phyloP scores from a whole-genome alignment of 1,140 invertebrate species.

The Eubasilissa regina region DNA sequence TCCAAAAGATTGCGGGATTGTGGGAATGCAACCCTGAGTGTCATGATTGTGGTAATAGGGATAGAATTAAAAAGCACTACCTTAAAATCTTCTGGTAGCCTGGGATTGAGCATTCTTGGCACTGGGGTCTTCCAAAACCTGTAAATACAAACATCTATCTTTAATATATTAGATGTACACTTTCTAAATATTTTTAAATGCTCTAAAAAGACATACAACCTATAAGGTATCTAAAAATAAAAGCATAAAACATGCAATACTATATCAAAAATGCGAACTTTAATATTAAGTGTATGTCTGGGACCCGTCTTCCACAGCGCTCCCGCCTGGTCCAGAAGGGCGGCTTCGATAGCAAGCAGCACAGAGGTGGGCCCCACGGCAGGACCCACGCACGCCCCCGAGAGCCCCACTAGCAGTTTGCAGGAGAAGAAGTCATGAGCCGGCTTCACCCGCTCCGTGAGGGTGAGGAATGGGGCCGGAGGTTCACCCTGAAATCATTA shows the following conservation, averaged over 20 bases:
- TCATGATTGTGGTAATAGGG: too few relatives aligned
- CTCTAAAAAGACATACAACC: background rate
- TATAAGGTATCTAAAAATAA: background rate
- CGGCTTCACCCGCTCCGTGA: constrained; percentile 77
- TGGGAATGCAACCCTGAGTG: too few relatives aligned
- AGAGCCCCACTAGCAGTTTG: constrained; percentile 77
- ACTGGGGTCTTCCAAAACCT: constrained; percentile 69
- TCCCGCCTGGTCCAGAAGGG: constrained; percentile 78
- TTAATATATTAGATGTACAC: too few relatives aligned
- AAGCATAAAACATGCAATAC: too few relatives aligned
- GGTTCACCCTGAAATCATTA: constrained; percentile 49
- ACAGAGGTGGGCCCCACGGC: constrained; percentile 67
- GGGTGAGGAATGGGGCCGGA: constrained; percentile 64
- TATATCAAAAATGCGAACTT: constrained; percentile 62
- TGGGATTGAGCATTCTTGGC: constrained; percentile 65
- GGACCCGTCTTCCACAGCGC: constrained; percentile 81
- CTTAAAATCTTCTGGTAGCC: constrained; percentile 64
- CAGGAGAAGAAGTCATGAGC: constrained; percentile 84
- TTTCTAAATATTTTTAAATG: background rate
- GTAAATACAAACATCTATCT: constrained; percentile 28
- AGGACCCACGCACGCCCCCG: constrained; percentile 62
- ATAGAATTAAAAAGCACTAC: background rate
- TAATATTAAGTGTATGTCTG: constrained; percentile 75
- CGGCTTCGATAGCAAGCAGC: constrained; percentile 76
- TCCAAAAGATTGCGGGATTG: too few relatives aligned